These are phyloP conservation scores for Biston stratarius DNA, from an alignment of 2,888 invertebrate species.

Conservation along the genomic window DNA sequence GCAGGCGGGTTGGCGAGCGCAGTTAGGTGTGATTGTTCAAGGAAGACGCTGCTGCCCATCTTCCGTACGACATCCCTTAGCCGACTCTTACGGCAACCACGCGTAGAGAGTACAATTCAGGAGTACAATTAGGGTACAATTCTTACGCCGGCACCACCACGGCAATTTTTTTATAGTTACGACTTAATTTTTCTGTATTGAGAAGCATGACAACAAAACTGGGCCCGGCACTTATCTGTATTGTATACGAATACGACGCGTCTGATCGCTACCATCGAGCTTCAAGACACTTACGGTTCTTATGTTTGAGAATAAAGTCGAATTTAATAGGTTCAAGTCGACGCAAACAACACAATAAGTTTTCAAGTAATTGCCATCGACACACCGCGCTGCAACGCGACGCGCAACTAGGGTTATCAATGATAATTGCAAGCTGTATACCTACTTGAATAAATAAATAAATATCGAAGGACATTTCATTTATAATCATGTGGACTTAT, in stretches of 20 bases:
- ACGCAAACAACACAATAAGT: constrained; percentile 65
- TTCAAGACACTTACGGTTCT: constrained; percentile 21
- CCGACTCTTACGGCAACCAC: too few relatives aligned
- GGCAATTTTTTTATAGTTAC: too few relatives aligned
- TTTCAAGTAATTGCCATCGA: constrained; percentile 77
- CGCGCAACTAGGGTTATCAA: constrained; percentile 51
- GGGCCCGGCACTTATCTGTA: constrained; percentile 21
- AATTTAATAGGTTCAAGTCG: constrained; percentile 30
- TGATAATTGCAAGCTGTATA: constrained; percentile 32
- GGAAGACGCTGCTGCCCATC: too few relatives aligned
- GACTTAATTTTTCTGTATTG: constrained; percentile 8
- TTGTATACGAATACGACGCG: constrained; percentile 37
- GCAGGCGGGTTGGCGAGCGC: too few relatives aligned
- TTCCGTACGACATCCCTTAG: too few relatives aligned
- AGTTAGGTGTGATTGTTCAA: too few relatives aligned
- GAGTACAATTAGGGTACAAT: too few relatives aligned
- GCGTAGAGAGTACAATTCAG: too few relatives aligned
- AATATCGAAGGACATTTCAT: too few relatives aligned
- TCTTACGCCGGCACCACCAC: too few relatives aligned
- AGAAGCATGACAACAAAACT: constrained; percentile 18
- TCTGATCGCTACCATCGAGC: constrained; percentile 43
- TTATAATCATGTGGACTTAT: too few relatives aligned
- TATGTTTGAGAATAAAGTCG: constrained; percentile 42
- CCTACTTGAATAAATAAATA: not conserved
- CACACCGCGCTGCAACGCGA: constrained; percentile 62